phyloP scores from a whole-genome alignment of 2,888 invertebrate species.

The Cosmia trapezina region DNA sequence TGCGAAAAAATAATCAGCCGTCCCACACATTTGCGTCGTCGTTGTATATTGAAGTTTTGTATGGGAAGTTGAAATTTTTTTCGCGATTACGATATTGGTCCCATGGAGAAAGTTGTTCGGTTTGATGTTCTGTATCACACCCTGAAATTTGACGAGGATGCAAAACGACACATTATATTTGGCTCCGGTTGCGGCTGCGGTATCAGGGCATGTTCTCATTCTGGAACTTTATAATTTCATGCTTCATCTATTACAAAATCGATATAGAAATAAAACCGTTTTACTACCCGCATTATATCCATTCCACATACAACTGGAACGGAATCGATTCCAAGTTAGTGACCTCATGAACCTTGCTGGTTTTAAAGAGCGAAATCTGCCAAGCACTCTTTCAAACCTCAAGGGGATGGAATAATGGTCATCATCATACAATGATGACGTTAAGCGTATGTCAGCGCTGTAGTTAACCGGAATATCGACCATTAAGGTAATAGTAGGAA shows the following conservation, averaged over 20 bases:
- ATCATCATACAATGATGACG: background rate
- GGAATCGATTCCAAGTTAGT: constrained; percentile 30
- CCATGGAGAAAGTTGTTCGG: no score
- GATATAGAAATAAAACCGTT: constrained; percentile 10
- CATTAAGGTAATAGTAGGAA: constrained; percentile 6
- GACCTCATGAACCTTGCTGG: constrained; percentile 3
- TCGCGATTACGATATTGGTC: no score
- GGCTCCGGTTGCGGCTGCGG: background rate
- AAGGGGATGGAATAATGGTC: background rate
- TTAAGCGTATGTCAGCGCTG: background rate
- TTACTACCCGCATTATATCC: constrained; percentile 45
- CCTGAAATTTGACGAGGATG: no score
- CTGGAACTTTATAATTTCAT: background rate
- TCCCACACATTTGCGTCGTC: no score
- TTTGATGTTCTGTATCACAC: no score
- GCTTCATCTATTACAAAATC: constrained; percentile 25
- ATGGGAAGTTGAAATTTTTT: no score
- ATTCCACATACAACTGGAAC: background rate
- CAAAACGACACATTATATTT: no score
- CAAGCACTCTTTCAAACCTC: background rate
- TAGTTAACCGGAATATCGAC: background rate
- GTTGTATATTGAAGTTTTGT: no score
- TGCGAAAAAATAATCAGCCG: no score
- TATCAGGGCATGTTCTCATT: background rate
- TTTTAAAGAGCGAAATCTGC: background rate